Base-by-base conservation (phyloP, 1,140 invertebrate species). In the Solen grandis region DNA sequence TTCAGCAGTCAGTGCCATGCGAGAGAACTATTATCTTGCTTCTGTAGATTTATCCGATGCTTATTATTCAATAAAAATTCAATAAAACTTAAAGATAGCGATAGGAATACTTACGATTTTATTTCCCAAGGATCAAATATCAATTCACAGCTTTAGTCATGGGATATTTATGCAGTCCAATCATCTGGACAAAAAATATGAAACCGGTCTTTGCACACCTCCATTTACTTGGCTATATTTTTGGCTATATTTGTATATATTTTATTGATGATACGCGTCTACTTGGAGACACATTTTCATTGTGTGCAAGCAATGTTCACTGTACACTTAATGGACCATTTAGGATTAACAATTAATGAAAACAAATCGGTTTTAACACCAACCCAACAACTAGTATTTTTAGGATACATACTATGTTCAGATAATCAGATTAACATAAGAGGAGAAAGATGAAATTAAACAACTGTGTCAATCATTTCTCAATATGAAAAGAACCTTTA, bases 211-310 rank as follows among this genome's bases (percentile, higher is more conserved):
- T 38, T 46, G 16, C 63, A 22, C 46, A 38, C 22, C 22, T 66
- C 5, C 14, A 22, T 41, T 36, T n/a, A n/a, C n/a, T n/a, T n/a
- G n/a, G n/a, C n/a, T n/a, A n/a, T n/a, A n/a, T 38, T 66, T 13
- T 8, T 13, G 63, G 63, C 27, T 38, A 66, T 66, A 27, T 66
- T 13, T 41, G 63, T 31, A 38, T 66, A 25, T 66, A 66, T 66
- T 66, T 66, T 25, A 66, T 66, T 38, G 63, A 66, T 66, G 63
- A 66, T 66, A n/a, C n/a, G n/a, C n/a, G n/a, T n/a, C n/a, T n/a
- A n/a, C n/a, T n/a, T n/a, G n/a, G n/a, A n/a, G n/a, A n/a, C n/a
- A n/a, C n/a, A n/a, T n/a, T n/a, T n/a, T n/a, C n/a, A n/a, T n/a
- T n/a, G n/a, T n/a, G n/a, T 66, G 5, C 19, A 36, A 5, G 22